These are phyloP conservation scores for Salticus scenicus DNA, from an alignment of 2,888 invertebrate species.

Conservation along the genomic window DNA sequence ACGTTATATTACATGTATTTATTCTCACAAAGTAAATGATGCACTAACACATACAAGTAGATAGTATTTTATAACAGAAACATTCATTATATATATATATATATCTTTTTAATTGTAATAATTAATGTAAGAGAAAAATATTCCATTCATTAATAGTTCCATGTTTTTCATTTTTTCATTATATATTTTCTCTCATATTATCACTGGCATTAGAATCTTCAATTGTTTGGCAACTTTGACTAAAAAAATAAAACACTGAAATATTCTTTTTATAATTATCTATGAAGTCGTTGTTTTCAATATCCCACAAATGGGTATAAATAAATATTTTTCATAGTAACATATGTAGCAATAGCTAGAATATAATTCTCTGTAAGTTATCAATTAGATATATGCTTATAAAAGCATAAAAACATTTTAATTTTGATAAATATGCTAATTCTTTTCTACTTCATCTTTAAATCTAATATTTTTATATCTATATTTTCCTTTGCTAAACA, in stretches of 20 bases:
- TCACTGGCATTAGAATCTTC: background rate
- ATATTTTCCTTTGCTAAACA: background rate
- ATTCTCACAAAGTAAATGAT: too few relatives aligned
- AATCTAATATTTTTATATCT: background rate
- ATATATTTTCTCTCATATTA: background rate
- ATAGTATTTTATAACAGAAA: too few relatives aligned
- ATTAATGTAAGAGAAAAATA: background rate
- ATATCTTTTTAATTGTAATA: too few relatives aligned
- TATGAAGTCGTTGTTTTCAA: background rate
- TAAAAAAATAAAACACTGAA: slow-evolving; percentile 10
- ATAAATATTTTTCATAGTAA: background rate
- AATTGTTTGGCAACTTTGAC: background rate
- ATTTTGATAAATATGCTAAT: background rate
- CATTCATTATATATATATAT: too few relatives aligned
- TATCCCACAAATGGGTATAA: background rate
- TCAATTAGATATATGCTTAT: too few relatives aligned
- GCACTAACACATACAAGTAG: too few relatives aligned
- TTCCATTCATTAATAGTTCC: background rate
- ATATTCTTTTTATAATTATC: slow-evolving; percentile 1
- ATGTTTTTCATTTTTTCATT: background rate
- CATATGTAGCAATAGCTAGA: background rate
- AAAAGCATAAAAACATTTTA: too few relatives aligned
- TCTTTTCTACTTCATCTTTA: background rate
- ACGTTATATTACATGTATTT: too few relatives aligned
- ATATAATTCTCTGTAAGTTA: background rate